Conservation (phyloP, 1,140 invertebrate genomes). For the Drosophila tristis region DNA sequence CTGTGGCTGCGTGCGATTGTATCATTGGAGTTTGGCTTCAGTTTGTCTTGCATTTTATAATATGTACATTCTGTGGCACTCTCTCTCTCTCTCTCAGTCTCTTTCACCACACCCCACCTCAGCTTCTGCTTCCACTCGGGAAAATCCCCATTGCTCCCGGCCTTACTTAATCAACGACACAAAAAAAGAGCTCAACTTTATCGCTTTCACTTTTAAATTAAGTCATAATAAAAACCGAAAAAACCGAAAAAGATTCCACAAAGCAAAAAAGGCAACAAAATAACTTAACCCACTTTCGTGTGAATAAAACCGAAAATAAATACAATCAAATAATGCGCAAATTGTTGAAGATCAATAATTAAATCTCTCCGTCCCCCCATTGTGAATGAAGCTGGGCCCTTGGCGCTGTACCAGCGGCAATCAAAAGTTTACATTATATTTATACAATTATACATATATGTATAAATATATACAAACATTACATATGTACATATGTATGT, state of each 20-base stretch:
- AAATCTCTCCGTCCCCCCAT: slow-evolving; percentile 25
- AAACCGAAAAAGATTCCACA: slow-evolving; percentile 31
- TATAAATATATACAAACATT: no score
- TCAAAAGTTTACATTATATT: slow-evolving; percentile 14
- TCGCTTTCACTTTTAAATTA: slow-evolving; percentile 81
- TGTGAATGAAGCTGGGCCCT: slow-evolving; percentile 18
- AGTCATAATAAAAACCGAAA: slow-evolving; percentile 72
- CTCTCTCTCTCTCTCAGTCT: not conserved
- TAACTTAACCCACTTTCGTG: slow-evolving; percentile 72
- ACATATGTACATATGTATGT: no score
- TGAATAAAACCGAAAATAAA: slow-evolving; percentile 28
- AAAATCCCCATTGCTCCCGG: slow-evolving; percentile 24
- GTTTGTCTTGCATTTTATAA: slow-evolving; percentile 43
- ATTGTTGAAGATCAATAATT: slow-evolving; percentile 42
- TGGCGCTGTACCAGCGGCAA: slow-evolving; percentile 15
- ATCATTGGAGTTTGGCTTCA: slow-evolving; percentile 26
- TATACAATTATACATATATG: no score
- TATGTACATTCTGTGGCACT: slow-evolving; percentile 2
- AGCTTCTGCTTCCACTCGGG: not conserved
- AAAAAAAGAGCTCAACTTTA: slow-evolving; percentile 21
- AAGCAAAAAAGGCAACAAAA: slow-evolving; percentile 18
- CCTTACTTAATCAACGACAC: slow-evolving; percentile 54
- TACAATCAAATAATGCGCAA: slow-evolving; percentile 38
- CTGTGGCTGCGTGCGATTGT: slow-evolving; percentile 5
- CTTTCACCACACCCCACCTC: no score